Base-by-base conservation (phyloP, 2,797 vertebrate species). In the Streptopelia turtur region DNA sequence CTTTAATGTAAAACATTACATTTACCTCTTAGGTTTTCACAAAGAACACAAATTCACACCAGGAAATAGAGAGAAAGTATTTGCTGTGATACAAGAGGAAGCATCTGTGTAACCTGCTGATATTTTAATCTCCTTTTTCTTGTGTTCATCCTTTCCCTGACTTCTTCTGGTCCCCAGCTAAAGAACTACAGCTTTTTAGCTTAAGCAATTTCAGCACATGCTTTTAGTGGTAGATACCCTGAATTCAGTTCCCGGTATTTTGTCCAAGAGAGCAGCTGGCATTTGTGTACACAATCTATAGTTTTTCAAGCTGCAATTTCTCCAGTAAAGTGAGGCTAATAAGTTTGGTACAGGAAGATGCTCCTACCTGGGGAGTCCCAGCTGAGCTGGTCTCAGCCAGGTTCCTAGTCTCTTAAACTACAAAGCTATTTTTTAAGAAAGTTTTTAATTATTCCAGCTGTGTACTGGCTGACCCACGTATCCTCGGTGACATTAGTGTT, bases 111-210 rank as follows among this genome's bases (percentile, higher is more conserved):
- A 66, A 81, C 35, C 21, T 18, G 0, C 24, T 77, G 85, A 10
- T 86, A 88, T 83, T 94, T 95, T 92, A 92, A 85, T 71, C 70
- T 82, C 77, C 28, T 27, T 91, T 80, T 86, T 78, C 69, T 72
- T 80, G 27, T 4, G 3, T 27, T 79, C 77, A 59, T 79, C 70
- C 61, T 95, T 90, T 85, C 35, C 83, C 68, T 83, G 63, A 80
- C 60, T 66, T 90, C 39, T 85, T 55, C 86, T 94, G 75, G 56
- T 89, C 60, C 50, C 31, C 71, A 70, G 75, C 68, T 95, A 41
- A 94, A 80, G 78, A 87, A 59, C 61, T 39, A 25, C 1, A 0
- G 66, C n/a, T 72, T 75, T 80, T 74, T 30, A 89, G 39, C 56
- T 78, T 47, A 39, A 74, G 68, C 37, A 64, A 49, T 70, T 49